These are phyloP conservation scores for Chelon auratus DNA, from an alignment of 2,797 vertebrate species.

Conservation along the genomic window DNA sequence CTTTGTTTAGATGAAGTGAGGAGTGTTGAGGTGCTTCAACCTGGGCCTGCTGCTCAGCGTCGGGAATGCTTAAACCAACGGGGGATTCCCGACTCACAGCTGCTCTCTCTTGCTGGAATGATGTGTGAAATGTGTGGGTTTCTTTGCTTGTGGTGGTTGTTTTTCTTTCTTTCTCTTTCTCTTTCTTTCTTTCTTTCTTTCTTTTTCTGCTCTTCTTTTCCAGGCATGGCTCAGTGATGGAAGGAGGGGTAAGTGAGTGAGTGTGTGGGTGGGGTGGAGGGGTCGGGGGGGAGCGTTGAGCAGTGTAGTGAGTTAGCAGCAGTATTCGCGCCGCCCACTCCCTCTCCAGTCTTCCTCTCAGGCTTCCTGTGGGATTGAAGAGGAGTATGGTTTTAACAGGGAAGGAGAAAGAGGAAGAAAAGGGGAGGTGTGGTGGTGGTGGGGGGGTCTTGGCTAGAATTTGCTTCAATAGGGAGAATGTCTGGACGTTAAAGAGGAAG, in stretches of 20 bases:
- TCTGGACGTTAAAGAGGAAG: constrained; percentile 75
- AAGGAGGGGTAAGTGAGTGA: neutral
- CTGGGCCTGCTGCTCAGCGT: constrained; percentile 46
- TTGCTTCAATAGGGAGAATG: constrained; percentile 71
- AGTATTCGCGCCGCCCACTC: constrained; percentile 67
- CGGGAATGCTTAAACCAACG: constrained; percentile 70
- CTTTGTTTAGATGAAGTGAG: constrained; percentile 63
- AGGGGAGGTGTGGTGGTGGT: constrained; percentile 2
- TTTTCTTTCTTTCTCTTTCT: constrained; percentile 51
- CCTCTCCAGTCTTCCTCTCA: constrained; percentile 72
- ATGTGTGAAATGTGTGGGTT: constrained; percentile 83
- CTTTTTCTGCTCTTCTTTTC: constrained; percentile 61
- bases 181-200: constrained; percentile 24
- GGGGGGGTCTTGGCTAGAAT: constrained; percentile 63
- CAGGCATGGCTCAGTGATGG: constrained; percentile 61
- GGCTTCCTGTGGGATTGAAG: constrained; percentile 83
- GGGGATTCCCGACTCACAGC: constrained; percentile 81
- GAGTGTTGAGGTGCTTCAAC: constrained; percentile 52
- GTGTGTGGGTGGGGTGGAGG: neutral
- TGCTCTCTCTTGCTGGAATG: constrained; percentile 77
- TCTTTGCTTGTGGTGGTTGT: constrained; percentile 67
- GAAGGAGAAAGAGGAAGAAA: constrained; percentile 57
- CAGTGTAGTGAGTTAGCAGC: constrained; percentile 63
- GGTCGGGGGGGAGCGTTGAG: neutral
- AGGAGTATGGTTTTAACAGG: constrained; percentile 80